These are phyloP conservation scores for Meliscaeva auricollis DNA, from an alignment of 2,888 invertebrate species.

Conservation along the genomic window DNA sequence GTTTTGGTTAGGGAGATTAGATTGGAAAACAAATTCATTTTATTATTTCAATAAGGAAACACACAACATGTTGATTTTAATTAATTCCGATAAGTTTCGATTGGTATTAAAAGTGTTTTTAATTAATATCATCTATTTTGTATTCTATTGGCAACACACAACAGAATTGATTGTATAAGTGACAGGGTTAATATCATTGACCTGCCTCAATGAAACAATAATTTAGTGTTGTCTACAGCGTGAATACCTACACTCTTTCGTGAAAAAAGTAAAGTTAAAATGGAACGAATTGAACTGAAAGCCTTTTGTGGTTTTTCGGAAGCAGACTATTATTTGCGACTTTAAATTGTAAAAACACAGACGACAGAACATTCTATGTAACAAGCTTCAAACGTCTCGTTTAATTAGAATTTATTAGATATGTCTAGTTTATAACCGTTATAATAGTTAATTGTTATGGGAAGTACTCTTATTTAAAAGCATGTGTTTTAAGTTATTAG, in stretches of 20 bases:
- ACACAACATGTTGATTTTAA: slow-evolving; percentile 20
- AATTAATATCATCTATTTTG: slow-evolving; percentile 12
- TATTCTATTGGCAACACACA: slow-evolving; percentile 3
- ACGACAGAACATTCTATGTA: too few relatives aligned
- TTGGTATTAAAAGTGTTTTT: background rate
- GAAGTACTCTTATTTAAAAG: too few relatives aligned
- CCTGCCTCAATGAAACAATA: slow-evolving; percentile 2
- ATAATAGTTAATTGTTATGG: too few relatives aligned
- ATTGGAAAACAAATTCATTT: background rate
- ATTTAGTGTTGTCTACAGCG: background rate
- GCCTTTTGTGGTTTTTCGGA: too few relatives aligned
- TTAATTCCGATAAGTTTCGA: slow-evolving; percentile 18
- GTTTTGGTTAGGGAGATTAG: slow-evolving; percentile 15
- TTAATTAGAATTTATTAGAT: too few relatives aligned
- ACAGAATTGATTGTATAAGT: background rate
- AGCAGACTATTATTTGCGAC: too few relatives aligned
- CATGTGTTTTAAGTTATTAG: too few relatives aligned
- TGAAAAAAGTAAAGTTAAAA: too few relatives aligned
- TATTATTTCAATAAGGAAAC: background rate
- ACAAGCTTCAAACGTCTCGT: too few relatives aligned
- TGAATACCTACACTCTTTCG: background rate
- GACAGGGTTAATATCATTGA: slow-evolving; percentile 6
- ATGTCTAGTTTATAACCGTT: too few relatives aligned
- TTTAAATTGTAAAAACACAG: too few relatives aligned
- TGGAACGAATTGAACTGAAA: too few relatives aligned